Base-by-base conservation (phyloP, 2,888 invertebrate genomes). In the Mechanitis mazaeus region DNA sequence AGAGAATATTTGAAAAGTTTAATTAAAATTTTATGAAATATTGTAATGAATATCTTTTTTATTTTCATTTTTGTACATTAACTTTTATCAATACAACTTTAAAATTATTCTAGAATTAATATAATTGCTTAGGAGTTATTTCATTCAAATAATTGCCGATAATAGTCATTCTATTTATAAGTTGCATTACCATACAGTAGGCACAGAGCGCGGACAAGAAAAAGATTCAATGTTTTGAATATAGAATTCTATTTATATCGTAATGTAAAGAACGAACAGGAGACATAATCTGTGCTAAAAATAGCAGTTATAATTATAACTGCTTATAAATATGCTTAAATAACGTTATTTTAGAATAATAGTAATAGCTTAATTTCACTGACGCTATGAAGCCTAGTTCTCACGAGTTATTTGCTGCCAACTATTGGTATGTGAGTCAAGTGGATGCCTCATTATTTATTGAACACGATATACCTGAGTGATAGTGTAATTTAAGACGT, bases 391-490 rank as follows among this genome's bases (percentile, higher is more conserved):
- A 67, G 63, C 69, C 67, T 69, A 67, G 69, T 69, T 69, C 69
- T 67, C 69, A 69, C 69, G 69, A 69, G 64, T 63, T 69, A 65
- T 65, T 69, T 67, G 67, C 69, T 63, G 58, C 67, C 66, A 63
- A 65, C 61, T 67, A 67, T 69, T 69, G 67, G 68, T 69, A 69
- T 69, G 68, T 67, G 67, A 61, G 67, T 55, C 68, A 59, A 66
- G 68, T 69, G 64, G 64, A 63, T 59, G 65, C 65, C 69, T 67
- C 69, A 64, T 69, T 69, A 67, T 67, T 69, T 69, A 69, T 69
- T 69, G 67, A 67, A 69, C 69, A 67, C 65, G 65, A 65, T 69
- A 65, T 69, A 64, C 65, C 63, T 66, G 63, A 58, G 61, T 64
- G 64, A 61, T 20, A 20, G 61, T 45, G 46, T 64, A 59, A 61